These are phyloP conservation scores for Volucella bombylans DNA, from an alignment of 2,888 invertebrate genomes.

Conservation along the genomic window DNA sequence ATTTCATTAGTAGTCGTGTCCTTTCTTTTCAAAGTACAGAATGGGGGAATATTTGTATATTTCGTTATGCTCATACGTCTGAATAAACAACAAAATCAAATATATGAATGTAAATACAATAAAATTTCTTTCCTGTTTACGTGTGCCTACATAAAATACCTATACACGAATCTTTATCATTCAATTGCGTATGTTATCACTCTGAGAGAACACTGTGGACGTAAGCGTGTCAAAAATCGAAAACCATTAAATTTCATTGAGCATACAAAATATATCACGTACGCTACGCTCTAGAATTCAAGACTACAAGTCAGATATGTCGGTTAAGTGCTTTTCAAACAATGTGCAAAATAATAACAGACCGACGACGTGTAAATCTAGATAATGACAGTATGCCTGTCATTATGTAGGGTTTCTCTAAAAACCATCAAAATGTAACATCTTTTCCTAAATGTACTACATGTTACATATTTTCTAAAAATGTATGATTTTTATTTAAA, in stretches of 20 bases:
- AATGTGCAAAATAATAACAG: conserved; percentile 18
- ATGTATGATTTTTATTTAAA: too few species aligned
- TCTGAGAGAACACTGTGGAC: conserved; percentile 6
- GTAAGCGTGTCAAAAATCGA: conserved; percentile 38
- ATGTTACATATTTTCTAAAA: too few species aligned
- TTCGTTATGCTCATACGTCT: too few species aligned
- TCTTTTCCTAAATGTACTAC: neutral
- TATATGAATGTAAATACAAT: conserved; percentile 12
- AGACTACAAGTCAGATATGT: conserved; percentile 7
- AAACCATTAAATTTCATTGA: conserved; percentile 38
- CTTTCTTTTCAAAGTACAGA: too few species aligned
- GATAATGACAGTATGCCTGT: conserved; percentile 26
- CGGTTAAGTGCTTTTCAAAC: conserved; percentile 7
- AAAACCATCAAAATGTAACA: neutral
- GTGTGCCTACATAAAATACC: neutral
- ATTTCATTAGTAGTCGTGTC: too few species aligned
- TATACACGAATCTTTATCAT: neutral
- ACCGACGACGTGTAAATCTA: conserved; percentile 1
- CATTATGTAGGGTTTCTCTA: conserved; percentile 1
- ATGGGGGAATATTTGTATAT: too few species aligned
- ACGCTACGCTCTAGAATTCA: neutral
- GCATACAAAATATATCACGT: conserved; percentile 5
- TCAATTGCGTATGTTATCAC: conserved; percentile 18
- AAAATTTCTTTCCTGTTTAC: neutral
- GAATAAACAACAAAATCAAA: neutral